Conservation (phyloP, 2,113 vertebrate species). For the Bubo scandiacus region DNA sequence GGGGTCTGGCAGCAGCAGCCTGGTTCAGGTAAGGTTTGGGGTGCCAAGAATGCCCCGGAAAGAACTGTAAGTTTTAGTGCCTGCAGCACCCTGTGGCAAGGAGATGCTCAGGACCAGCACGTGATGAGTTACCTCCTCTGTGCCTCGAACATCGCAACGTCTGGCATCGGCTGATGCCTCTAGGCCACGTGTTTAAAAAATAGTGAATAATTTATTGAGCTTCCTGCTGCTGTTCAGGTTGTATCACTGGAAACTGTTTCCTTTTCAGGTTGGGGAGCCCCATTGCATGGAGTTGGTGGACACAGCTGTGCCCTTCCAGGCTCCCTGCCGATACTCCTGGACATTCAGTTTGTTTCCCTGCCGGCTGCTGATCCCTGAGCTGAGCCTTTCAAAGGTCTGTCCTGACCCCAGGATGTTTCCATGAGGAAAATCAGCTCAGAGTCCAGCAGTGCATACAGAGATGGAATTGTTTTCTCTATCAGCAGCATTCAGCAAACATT, state of each 20-base stretch:
- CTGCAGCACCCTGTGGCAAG: neutral
- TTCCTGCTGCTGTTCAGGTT: neutral
- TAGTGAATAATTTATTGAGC: neutral
- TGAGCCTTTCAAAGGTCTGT: neutral
- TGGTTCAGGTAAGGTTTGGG: neutral
- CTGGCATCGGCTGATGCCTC: neutral
- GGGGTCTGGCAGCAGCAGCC: neutral
- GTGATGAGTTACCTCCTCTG: neutral
- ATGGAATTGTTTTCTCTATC: neutral
- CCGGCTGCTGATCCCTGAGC: neutral
- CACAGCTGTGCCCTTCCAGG: neutral
- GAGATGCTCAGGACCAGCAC: fast-evolving
- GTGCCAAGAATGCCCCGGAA: neutral
- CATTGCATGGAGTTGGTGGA: fast-evolving
- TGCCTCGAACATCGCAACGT: neutral
- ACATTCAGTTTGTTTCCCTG: neutral
- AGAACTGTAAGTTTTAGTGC: neutral
- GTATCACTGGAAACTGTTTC: neutral
- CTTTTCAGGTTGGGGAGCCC: neutral
- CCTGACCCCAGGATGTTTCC: neutral
- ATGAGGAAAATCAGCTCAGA: neutral
- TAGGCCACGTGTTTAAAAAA: neutral
- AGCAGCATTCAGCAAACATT: neutral
- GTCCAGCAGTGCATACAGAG: neutral
- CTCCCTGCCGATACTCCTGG: neutral